Evolutionary conservation across 2,888 invertebrate species (phyloP), one percentile per base, ranked within the genome.

Genomic region (Drosophila eohydei): DNA sequence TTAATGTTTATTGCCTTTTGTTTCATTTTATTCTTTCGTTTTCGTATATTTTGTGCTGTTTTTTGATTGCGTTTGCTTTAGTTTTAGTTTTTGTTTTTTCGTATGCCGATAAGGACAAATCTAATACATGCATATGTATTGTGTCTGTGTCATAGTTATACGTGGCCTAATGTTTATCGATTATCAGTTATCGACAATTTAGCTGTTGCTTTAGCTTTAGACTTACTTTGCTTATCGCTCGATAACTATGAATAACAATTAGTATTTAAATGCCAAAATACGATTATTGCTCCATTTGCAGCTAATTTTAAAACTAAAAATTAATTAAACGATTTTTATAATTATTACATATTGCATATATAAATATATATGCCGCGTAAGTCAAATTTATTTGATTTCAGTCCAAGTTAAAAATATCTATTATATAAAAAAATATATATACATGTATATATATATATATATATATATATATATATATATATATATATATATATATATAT

Each of bases 331-430:
- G 38, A 57, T 52, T 65, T 58, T 63, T 64, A 68, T 46, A 70
- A 32, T 32, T 32, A 32, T 50, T 50, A 16, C 51, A 64, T 60
- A 69, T 58, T 63, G 58, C 58, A 48, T 54, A 61, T 30, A 57
- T 61, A 71, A 63, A 32, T 40, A 54, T 74, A 62, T 63, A 74
- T 48, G 65, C 50, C 81, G 81, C 73, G 83, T 76, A 80, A 83
- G 77, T 75, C 60, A 84, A 84, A 89, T 79, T 78, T 81, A 87
- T 89, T 89, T 87, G 86, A 87, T 87, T 87, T 87, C 86, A 87
- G 88, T 84, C 86, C 86, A 87, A 87, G 86, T 87, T 87, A 61
- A 32, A 77, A 77, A 58, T 66, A 78, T 58, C 46, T 43, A 64
- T 61, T 64, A 30, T 32, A 56, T 34, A 57, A 52, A 67, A 62